Evolutionary conservation across 2,888 invertebrate species (phyloP).

Genomic region (Peribatodes rhomboidaria): DNA sequence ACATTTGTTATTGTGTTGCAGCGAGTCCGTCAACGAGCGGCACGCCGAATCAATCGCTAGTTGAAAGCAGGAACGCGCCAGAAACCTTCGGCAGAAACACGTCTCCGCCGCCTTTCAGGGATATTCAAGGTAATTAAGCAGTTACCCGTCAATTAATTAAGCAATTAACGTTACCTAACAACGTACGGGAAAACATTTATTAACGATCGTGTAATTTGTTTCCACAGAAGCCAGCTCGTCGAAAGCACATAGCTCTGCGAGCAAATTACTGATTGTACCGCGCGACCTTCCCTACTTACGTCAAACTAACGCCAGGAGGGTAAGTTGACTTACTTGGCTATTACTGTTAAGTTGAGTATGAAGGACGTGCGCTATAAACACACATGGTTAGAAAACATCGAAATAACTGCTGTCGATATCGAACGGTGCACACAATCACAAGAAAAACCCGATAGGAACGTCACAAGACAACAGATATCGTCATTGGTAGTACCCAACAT

Average conservation of each 20-base stretch:
- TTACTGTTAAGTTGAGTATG: neutral
- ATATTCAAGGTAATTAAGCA: slow-evolving; percentile 70
- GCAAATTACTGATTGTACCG: slow-evolving; percentile 81
- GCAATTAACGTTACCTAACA: slow-evolving; percentile 33
- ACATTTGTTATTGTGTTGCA: slow-evolving; percentile 63
- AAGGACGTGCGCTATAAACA: neutral
- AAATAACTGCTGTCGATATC: neutral
- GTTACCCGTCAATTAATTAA: slow-evolving; percentile 32
- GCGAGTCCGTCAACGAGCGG: slow-evolving; percentile 70
- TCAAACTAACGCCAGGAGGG: slow-evolving; percentile 85
- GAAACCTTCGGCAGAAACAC: slow-evolving; percentile 64
- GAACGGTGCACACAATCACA: neutral
- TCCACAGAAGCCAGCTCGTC: slow-evolving; percentile 77
- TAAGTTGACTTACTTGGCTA: slow-evolving; percentile 52
- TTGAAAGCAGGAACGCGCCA: slow-evolving; percentile 65
- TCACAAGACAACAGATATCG: neutral
- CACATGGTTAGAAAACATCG: neutral
- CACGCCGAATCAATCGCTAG: slow-evolving; percentile 56
- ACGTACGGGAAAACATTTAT: slow-evolving; percentile 33
- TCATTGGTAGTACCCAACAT: neutral
- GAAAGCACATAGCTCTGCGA: slow-evolving; percentile 69
- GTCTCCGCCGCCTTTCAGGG: slow-evolving; percentile 72
- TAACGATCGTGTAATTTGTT: slow-evolving; percentile 38
- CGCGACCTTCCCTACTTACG: slow-evolving; percentile 83
- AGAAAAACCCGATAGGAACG: neutral